Evolutionary conservation across 2,113 vertebrate species (phyloP), one percentile per base, ranked within the genome.

Genomic region (Syrmaticus mikado): DNA sequence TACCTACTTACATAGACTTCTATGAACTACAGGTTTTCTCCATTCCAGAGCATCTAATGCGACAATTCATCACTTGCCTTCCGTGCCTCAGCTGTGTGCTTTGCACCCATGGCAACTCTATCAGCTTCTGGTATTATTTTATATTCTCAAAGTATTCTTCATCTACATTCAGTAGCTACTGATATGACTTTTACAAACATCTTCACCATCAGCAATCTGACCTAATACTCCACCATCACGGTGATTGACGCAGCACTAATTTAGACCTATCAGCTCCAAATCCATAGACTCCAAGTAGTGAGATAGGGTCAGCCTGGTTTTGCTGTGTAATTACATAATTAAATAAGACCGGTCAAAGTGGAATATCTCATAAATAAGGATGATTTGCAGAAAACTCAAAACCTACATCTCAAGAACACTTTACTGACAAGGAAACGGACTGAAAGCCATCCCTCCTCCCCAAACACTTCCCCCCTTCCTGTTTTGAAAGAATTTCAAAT

Each of bases 401-500:
- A n/a, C 12, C 52, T 67, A 4, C 2, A 3, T 5, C 67, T 79
- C 43, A 65, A 19, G 18, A 74, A 53, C n/a, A 22, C 21, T 55
- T 41, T 27, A 22, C 19, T 28, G 72, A 28, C 15, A 72, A 82
- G 38, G 6, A 38, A 70, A 64, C 10, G 52, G 28, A 17, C 20
- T 34, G 41, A 72, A 41, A 21, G 6, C 5, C 30, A 7, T 8
- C 4, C 5, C 19, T 1, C 14, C 4, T 4, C 12, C 45, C 36
- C 22, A 11, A 38, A 73, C 3, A 53, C 12, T 43, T 43, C 41
- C 4, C 38, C 14, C 36, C 18, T 38, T 43, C 28, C 10, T 34
- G 0, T 57, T 86, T 10, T 28, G 57, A 74, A 75, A 64, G 17
- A 45, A 55, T 2, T 36, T 10, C 41, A 71, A 3, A 40, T 65